Evolutionary conservation across 2,888 invertebrate genomes (phyloP).

Genomic region (Drosophila kokeensis): DNA sequence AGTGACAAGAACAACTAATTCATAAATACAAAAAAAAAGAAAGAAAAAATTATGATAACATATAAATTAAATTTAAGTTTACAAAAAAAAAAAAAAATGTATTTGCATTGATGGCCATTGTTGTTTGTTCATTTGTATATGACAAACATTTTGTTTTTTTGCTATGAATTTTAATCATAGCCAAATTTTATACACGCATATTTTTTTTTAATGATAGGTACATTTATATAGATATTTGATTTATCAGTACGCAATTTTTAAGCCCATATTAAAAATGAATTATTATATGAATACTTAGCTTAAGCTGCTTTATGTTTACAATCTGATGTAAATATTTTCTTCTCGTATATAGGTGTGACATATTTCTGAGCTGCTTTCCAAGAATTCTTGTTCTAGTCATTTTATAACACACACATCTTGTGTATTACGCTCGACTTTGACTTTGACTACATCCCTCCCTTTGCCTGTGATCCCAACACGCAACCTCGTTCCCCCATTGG

Average conservation of each 20-base stretch:
- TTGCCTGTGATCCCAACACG: neutral
- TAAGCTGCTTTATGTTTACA: neutral
- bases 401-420: neutral
- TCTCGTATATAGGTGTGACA: neutral
- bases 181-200: conserved; percentile 8
- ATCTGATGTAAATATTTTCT: neutral
- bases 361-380: neutral
- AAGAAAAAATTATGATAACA: conserved; percentile 6
- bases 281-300: neutral
- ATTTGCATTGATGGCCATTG: conserved; percentile 14
- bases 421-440: neutral
- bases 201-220: neutral
- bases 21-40: conserved; percentile 21
- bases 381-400: neutral
- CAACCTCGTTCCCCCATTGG: neutral
- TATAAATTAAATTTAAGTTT: conserved; percentile 2
- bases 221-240: neutral
- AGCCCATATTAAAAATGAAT: neutral
- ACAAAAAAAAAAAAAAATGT: neutral
- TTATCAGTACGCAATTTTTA: neutral
- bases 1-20: conserved; percentile 40
- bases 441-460: neutral
- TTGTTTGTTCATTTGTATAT: conserved; percentile 1
- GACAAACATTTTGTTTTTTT: neutral
- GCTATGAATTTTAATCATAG: conserved; percentile 35